These are phyloP conservation scores for Linurgus olivaceus DNA, from an alignment of 2,797 vertebrate genomes.

Conservation along the genomic window DNA sequence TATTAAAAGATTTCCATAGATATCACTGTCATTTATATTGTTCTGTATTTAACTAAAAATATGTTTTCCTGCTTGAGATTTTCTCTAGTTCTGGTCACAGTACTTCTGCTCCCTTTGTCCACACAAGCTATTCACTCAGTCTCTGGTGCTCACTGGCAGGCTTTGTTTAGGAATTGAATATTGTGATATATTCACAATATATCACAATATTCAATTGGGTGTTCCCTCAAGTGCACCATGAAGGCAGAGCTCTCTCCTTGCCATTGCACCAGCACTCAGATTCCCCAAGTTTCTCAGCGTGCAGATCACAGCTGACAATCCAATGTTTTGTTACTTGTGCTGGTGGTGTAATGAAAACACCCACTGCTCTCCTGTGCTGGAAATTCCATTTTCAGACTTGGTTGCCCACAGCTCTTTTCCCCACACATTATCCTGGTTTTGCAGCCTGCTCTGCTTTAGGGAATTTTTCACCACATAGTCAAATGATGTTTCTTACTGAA, in stretches of 20 bases:
- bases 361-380: not conserved
- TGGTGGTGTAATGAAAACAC: not conserved
- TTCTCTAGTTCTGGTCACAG: not conserved
- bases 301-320: not conserved
- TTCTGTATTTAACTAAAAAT: not conserved
- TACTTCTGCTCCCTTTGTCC: not conserved
- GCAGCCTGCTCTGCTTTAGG: not conserved
- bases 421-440: not conserved
- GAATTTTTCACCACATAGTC: not conserved
- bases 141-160: not conserved
- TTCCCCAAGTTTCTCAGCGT: not conserved
- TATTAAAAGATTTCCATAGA: not conserved
- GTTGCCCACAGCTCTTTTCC: not conserved
- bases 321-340: not conserved
- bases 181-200: not conserved
- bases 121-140: not conserved
- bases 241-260: not conserved
- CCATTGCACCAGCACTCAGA: not conserved
- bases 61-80: not conserved
- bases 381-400: not conserved
- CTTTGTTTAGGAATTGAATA: not conserved
- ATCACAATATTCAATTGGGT: not conserved
- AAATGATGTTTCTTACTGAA: not conserved
- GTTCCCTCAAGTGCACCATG: not conserved
- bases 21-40: not conserved